These are phyloP conservation scores for Tenebrio molitor DNA, from an alignment of 1,140 invertebrate species.

Conservation along the genomic window DNA sequence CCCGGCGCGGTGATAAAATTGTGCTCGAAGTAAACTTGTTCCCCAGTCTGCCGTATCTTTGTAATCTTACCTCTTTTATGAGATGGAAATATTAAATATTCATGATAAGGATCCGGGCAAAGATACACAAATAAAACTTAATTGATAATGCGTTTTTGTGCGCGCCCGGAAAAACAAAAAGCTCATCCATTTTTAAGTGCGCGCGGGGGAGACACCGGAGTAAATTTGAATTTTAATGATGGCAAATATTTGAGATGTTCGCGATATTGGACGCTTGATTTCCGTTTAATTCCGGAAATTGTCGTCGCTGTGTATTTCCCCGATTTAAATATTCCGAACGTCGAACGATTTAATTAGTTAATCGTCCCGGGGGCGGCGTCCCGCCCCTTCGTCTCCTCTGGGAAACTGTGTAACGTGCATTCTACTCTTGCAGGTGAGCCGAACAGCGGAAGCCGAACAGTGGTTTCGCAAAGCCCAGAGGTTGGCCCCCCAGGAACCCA, in stretches of 20 bases:
- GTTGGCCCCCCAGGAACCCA: slow-evolving; percentile 86
- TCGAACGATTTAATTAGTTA: slow-evolving; percentile 36
- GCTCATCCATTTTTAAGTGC: slow-evolving; percentile 42
- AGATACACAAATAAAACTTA: slow-evolving; percentile 45
- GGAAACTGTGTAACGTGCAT: slow-evolving; percentile 18
- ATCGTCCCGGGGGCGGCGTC: slow-evolving; percentile 4
- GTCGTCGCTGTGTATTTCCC: slow-evolving; percentile 3
- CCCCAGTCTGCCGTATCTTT: slow-evolving; percentile 31
- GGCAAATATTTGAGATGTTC: slow-evolving; percentile 48
- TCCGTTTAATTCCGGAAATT: slow-evolving; percentile 42
- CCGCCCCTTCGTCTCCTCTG: not conserved
- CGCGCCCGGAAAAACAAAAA: slow-evolving; percentile 41
- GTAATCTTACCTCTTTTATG: slow-evolving; percentile 41
- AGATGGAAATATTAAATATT: slow-evolving; percentile 45
- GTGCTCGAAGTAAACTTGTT: slow-evolving; percentile 43
- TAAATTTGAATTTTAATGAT: slow-evolving; percentile 48
- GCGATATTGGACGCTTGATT: slow-evolving; percentile 38
- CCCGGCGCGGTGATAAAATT: slow-evolving; percentile 35
- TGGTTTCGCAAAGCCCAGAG: slow-evolving; percentile 89
- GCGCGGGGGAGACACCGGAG: not conserved
- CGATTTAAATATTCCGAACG: slow-evolving; percentile 37
- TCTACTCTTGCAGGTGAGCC: slow-evolving; percentile 79
- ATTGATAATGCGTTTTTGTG: slow-evolving; percentile 46
- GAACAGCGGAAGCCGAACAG: slow-evolving; percentile 86
- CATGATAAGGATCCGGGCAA: slow-evolving; percentile 34